Evolutionary conservation across 2,797 vertebrate genomes (phyloP).

Genomic region (Hydrolagus colliei): DNA sequence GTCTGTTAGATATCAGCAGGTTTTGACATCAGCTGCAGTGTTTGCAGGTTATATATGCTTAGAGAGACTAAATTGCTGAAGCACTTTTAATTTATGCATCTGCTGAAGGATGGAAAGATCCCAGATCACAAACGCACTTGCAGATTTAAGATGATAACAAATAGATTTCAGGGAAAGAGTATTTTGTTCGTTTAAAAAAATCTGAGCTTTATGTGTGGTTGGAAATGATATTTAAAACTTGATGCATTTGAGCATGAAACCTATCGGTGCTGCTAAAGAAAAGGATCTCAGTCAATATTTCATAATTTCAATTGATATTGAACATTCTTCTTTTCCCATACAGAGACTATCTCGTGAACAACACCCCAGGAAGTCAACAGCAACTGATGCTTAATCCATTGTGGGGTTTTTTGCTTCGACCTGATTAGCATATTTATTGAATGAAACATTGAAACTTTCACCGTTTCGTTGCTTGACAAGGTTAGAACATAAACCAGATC

Average conservation of each 20-base stretch:
- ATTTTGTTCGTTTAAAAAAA: neutral
- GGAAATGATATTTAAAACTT: neutral
- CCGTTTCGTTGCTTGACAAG: neutral
- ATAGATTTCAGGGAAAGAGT: neutral
- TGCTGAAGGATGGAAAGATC: slow-evolving; percentile 51
- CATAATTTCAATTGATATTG: neutral
- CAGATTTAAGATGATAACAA: slow-evolving; percentile 21
- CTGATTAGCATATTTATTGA: slow-evolving; percentile 14
- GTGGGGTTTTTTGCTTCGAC: neutral
- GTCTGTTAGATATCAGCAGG: slow-evolving; percentile 63
- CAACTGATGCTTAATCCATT: neutral
- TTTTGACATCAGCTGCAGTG: slow-evolving; percentile 60
- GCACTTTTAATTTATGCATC: slow-evolving; percentile 61
- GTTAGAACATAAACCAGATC: neutral
- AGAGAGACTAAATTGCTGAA: slow-evolving; percentile 53
- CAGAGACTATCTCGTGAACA: neutral
- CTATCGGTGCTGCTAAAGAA: no score
- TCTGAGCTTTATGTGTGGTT: neutral
- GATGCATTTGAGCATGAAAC: neutral
- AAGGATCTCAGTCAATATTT: neutral
- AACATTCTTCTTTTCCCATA: neutral
- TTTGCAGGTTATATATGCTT: slow-evolving; percentile 55
- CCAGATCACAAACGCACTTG: slow-evolving; percentile 50
- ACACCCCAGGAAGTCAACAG: neutral
- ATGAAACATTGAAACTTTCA: slow-evolving; percentile 5